Conservation (phyloP, 2,113 vertebrate genomes). For the Chloroceryle aenea region DNA sequence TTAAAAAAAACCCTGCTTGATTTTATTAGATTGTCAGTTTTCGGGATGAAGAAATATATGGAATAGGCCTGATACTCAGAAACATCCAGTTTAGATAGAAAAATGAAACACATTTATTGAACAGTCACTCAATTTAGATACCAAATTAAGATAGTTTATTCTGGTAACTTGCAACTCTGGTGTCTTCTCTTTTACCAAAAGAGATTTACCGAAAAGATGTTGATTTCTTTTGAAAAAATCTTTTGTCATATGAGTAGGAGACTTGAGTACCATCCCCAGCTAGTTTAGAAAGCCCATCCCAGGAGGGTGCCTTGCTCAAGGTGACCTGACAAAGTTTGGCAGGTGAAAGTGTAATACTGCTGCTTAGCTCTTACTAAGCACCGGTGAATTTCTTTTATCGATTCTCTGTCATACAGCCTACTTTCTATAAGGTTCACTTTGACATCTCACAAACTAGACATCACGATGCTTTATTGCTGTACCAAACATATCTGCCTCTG, state of each 20-base stretch:
- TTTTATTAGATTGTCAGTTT: not conserved
- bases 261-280: not conserved
- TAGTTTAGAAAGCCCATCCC: not conserved
- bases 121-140: not conserved
- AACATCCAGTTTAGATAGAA: not conserved
- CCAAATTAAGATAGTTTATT: not conserved
- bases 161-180: not conserved
- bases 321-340: not conserved
- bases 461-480: not conserved
- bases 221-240: not conserved
- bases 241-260: not conserved
- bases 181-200: not conserved
- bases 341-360: not conserved
- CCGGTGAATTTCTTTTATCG: not conserved
- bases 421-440: constrained; percentile 2
- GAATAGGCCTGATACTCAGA: not conserved
- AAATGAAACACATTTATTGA: not conserved
- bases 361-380: constrained; percentile 41
- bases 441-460: constrained; percentile 32
- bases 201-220: not conserved
- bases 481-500: not conserved
- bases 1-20: not conserved
- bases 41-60: not conserved
- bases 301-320: not conserved
- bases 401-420: constrained; percentile 26